A percentile compares a stretch with the other conserved stretches of the same genome.
Conservation (phyloP, 2,797 vertebrate species). For the Pelochelys cantorii region DNA sequence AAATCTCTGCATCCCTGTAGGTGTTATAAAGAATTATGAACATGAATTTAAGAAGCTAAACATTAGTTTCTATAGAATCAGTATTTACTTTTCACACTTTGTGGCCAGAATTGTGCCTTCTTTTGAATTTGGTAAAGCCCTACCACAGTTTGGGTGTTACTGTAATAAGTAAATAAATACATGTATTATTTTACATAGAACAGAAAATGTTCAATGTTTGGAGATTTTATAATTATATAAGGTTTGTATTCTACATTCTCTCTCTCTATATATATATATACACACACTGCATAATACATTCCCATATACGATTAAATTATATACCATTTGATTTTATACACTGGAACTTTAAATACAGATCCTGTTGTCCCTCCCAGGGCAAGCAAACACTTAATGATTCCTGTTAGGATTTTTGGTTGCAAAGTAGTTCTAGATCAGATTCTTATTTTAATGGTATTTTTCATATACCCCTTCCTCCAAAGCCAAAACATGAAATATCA, state of each 20-base stretch:
- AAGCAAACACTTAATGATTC: background rate
- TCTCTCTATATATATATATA: background rate
- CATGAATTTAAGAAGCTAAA: constrained; percentile 51
- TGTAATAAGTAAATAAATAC: background rate
- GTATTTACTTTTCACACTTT: constrained; percentile 66
- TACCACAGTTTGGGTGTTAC: background rate
- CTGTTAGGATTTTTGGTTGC: background rate
- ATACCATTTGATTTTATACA: background rate
- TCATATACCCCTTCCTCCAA: background rate
- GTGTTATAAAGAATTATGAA: constrained; percentile 49
- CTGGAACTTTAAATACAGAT: background rate
- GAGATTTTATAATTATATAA: constrained; percentile 18
- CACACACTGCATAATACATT: background rate
- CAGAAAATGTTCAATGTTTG: background rate
- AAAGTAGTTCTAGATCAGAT: background rate
- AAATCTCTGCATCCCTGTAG: background rate
- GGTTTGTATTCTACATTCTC: background rate
- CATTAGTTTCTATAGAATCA: constrained; percentile 63
- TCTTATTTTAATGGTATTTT: background rate
- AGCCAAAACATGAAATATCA: background rate
- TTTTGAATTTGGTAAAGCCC: constrained; percentile 30
- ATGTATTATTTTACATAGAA: background rate
- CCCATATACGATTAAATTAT: background rate
- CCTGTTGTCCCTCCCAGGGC: background rate
- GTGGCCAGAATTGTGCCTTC: constrained; percentile 50